These are phyloP conservation scores for Marcusenius ussheri DNA, from an alignment of 2,113 vertebrate species.

Conservation along the genomic window DNA sequence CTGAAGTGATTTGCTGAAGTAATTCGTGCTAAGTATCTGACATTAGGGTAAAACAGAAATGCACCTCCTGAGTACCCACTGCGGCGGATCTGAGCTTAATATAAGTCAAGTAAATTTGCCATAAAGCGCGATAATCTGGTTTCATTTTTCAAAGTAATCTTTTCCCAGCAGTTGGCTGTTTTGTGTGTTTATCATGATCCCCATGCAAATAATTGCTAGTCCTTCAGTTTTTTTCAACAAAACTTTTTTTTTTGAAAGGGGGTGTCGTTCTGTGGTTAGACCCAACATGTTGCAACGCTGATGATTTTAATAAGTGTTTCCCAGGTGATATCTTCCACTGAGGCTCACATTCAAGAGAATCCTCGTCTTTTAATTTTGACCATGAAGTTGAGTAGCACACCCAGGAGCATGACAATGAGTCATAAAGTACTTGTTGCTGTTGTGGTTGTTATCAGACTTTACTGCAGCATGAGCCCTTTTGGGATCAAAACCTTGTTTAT, in stretches of 20 bases:
- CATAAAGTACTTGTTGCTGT: not conserved
- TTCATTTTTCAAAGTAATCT: not conserved
- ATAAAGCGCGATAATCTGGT: not conserved
- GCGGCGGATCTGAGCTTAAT: not conserved
- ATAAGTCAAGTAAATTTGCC: not conserved
- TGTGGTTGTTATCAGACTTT: not conserved
- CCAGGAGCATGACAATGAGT: not conserved
- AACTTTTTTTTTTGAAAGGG: not conserved
- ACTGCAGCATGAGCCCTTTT: not conserved
- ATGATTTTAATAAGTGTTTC: not conserved
- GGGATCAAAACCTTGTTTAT: not conserved
- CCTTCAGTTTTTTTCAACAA: not conserved
- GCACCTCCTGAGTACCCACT: not conserved
- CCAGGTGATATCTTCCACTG: not conserved
- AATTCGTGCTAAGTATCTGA: constrained; percentile 6
- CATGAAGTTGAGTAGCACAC: not conserved
- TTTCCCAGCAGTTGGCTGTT: constrained; percentile 4
- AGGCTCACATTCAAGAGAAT: not conserved
- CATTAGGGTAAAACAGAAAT: not conserved
- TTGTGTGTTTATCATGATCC: not conserved
- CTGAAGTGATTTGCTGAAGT: constrained; percentile 11
- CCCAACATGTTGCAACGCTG: not conserved
- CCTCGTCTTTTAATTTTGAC: not conserved
- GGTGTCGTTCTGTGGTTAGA: not conserved
- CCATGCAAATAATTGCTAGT: not conserved